These are phyloP conservation scores for Drosophila burlai DNA, from an alignment of 1,140 invertebrate species.

Conservation along the genomic window DNA sequence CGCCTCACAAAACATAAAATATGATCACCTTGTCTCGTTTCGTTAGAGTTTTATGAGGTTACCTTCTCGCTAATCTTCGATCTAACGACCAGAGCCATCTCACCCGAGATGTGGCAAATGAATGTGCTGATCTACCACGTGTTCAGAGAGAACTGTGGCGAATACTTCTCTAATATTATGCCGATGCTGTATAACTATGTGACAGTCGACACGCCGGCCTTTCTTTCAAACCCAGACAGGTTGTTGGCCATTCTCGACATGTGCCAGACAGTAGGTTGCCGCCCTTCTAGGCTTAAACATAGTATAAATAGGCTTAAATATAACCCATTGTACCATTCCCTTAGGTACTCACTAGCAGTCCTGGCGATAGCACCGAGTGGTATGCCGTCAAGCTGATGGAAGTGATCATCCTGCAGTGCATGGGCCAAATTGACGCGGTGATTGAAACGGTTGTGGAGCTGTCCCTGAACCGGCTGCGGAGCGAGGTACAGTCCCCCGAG, in stretches of 20 bases:
- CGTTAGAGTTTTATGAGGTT: conserved; percentile 97
- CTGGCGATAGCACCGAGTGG: conserved; percentile 97
- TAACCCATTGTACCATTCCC: neutral
- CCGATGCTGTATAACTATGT: conserved; percentile 98
- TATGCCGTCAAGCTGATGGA: conserved; percentile 99
- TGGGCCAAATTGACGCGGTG: conserved; percentile 94
- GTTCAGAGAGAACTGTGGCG: conserved; percentile 97
- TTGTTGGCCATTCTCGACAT: conserved; percentile 97
- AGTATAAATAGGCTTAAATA: no score
- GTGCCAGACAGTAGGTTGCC: conserved; percentile 92
- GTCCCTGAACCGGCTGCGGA: conserved; percentile 92
- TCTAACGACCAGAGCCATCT: conserved; percentile 94
- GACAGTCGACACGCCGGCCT: conserved; percentile 96
- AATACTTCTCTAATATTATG: conserved; percentile 99
- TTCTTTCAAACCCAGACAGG: conserved; percentile 95
- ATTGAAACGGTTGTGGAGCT: conserved; percentile 96
- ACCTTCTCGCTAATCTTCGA: conserved; percentile 96
- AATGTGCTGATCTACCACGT: conserved; percentile 95
- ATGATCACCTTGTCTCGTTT: neutral
- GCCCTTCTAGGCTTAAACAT: neutral
- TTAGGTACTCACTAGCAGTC: conserved; percentile 90
- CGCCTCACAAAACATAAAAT: neutral
- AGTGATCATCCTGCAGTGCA: conserved; percentile 97
- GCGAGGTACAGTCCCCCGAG: conserved; percentile 95
- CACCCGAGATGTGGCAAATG: conserved; percentile 98